phyloP scores from a whole-genome alignment of 2,888 invertebrate genomes.

The Mythimna loreyi region DNA sequence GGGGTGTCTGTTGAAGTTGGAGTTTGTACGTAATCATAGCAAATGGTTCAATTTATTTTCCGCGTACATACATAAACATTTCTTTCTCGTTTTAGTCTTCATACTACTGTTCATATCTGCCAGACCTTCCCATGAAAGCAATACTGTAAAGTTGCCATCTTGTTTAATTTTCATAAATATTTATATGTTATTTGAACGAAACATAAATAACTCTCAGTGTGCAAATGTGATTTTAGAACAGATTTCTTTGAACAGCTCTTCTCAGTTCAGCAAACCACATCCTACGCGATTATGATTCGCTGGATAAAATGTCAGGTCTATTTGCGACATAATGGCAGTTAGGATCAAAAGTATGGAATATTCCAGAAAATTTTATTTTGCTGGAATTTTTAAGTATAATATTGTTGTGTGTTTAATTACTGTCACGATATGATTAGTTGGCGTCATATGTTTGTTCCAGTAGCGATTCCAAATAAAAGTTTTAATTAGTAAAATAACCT shows the following conservation, averaged over 20 bases:
- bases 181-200: neutral
- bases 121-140: too few relatives aligned
- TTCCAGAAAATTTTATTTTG: neutral
- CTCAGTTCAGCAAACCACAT: slow-evolving; percentile 13
- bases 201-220: neutral
- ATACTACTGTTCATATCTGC: too few relatives aligned
- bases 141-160: neutral
- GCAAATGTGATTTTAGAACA: neutral
- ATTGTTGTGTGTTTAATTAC: too few relatives aligned
- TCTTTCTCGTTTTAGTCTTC: too few relatives aligned
- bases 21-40: too few relatives aligned
- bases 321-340: slow-evolving; percentile 8
- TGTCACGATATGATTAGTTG: too few relatives aligned
- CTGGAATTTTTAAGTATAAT: neutral
- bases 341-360: slow-evolving; percentile 12
- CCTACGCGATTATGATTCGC: slow-evolving; percentile 16
- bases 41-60: too few relatives aligned
- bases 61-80: too few relatives aligned
- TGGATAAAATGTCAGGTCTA: slow-evolving; percentile 30
- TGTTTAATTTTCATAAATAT: too few relatives aligned
- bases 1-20: too few relatives aligned
- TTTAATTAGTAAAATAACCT: too few relatives aligned
- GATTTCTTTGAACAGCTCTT: slow-evolving; percentile 10
- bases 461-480: neutral
- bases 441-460: neutral